These are phyloP conservation scores for Hemiscyllium ocellatum DNA, from an alignment of 2,113 vertebrate genomes.

Conservation along the genomic window DNA sequence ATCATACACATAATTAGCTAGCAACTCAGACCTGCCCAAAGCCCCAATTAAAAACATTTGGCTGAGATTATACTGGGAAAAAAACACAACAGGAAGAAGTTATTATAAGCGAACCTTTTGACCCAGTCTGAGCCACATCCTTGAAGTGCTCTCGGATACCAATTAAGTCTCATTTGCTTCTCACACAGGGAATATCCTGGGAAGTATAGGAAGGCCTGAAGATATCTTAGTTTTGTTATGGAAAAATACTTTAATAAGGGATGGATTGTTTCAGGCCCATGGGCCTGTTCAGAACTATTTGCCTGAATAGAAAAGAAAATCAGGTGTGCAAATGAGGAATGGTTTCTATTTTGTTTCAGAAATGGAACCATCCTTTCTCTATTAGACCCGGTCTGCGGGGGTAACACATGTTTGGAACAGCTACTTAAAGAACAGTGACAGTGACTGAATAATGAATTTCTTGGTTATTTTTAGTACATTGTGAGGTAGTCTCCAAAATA, in stretches of 20 bases:
- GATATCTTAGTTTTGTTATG: neutral
- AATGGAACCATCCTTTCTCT: neutral
- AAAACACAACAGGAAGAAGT: neutral
- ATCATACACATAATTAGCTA: neutral
- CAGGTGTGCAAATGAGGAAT: neutral
- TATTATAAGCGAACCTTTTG: neutral
- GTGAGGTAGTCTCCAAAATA: neutral
- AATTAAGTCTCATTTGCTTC: neutral
- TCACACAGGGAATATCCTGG: neutral
- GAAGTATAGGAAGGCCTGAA: neutral
- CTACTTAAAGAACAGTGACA: neutral
- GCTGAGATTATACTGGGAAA: neutral
- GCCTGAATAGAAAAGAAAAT: neutral
- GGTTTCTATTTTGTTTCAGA: neutral
- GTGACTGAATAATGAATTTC: neutral
- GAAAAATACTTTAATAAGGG: neutral
- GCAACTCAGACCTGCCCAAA: neutral
- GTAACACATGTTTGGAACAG: neutral
- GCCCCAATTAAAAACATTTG: neutral
- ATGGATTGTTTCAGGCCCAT: neutral
- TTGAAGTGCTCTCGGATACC: neutral
- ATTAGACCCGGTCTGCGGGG: neutral
- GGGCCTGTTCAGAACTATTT: neutral
- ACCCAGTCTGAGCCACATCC: neutral
- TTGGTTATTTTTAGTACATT: neutral